Conservation (phyloP, 2,888 invertebrate species). For the Gymnoscelis rufifasciata region DNA sequence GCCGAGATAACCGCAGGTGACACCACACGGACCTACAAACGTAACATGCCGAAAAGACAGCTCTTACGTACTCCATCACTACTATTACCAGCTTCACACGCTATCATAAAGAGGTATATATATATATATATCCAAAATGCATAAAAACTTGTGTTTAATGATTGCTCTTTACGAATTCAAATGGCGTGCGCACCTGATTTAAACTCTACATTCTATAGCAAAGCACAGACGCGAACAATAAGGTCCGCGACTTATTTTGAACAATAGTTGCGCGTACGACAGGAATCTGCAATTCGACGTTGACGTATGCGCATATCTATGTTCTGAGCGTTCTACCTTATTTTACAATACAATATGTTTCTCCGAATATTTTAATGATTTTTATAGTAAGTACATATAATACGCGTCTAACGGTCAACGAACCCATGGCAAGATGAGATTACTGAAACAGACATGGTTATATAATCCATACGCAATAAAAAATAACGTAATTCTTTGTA, state of each 20-base stretch:
- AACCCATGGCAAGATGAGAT: constrained; percentile 36
- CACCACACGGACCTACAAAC: constrained; percentile 16
- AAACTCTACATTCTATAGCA: constrained; percentile 60
- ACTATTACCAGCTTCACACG: constrained; percentile 17
- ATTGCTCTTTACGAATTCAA: constrained; percentile 51
- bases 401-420: constrained; percentile 41
- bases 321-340: constrained; percentile 42
- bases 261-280: constrained; percentile 71
- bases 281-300: constrained; percentile 66
- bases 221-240: constrained; percentile 61
- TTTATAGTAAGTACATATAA: constrained; percentile 41
- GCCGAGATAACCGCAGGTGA: constrained; percentile 15
- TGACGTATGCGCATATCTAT: constrained; percentile 55
- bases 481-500: constrained; percentile 14
- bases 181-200: constrained; percentile 61
- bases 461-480: constrained; percentile 27
- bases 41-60: constrained; percentile 1
- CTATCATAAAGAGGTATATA: not conserved
- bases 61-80: not conserved
- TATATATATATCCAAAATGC: not conserved
- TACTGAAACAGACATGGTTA: constrained; percentile 29
- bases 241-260: constrained; percentile 73
- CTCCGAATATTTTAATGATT: constrained; percentile 49
- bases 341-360: constrained; percentile 46
- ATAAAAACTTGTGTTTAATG: not conserved